Conservation (phyloP, 1,140 invertebrate species). For the Trialeurodes vaporariorum region DNA sequence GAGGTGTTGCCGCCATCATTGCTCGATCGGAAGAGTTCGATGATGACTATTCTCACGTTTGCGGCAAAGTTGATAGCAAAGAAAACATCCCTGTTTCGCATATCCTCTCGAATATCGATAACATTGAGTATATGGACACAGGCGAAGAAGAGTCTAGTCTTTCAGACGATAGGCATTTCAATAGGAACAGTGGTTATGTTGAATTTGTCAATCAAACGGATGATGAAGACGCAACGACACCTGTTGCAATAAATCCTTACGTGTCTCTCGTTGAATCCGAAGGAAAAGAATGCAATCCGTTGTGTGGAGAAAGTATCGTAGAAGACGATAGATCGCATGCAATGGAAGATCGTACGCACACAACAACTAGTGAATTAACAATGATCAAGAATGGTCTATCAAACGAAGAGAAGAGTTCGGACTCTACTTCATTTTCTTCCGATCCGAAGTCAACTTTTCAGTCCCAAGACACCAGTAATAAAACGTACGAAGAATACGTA, state of each 20-base stretch:
- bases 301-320: constrained; percentile 22
- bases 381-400: constrained; percentile 23
- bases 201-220: constrained; percentile 42
- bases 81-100: constrained; percentile 15
- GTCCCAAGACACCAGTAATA: neutral
- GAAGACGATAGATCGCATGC: constrained; percentile 26
- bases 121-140: constrained; percentile 64
- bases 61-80: constrained; percentile 30
- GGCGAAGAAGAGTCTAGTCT: constrained; percentile 46
- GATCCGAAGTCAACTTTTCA: constrained; percentile 5
- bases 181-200: constrained; percentile 53
- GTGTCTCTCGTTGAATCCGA: neutral
- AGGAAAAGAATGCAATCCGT: constrained; percentile 13
- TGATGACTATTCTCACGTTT: constrained; percentile 35
- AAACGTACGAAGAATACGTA: constrained; percentile 48
- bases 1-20: constrained; percentile 27
- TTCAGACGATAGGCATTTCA: constrained; percentile 22
- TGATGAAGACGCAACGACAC: constrained; percentile 22
- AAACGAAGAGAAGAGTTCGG: constrained; percentile 3
- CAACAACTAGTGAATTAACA: constrained; percentile 27
- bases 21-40: constrained; percentile 34
- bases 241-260: constrained; percentile 9
- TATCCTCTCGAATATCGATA: constrained; percentile 35
- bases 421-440: constrained; percentile 10
- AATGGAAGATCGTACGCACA: constrained; percentile 18